A percentile compares a stretch with the other conserved stretches of the same genome.
Conservation (phyloP, 2,888 invertebrate species). For the Pollenia griseotomentosa region DNA sequence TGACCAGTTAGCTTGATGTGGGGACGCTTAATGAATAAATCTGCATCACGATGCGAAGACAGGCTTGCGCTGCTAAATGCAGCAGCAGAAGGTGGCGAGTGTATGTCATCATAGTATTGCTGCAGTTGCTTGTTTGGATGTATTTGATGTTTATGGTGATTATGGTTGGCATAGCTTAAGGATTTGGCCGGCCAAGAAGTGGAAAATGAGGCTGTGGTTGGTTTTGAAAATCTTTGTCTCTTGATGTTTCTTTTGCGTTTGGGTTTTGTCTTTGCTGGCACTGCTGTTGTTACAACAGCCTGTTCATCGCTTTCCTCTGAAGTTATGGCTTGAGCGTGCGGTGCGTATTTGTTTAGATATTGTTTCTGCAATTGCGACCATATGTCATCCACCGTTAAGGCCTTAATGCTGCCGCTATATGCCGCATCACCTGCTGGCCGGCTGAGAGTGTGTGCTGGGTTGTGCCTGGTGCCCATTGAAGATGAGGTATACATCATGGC, state of each 20-base stretch:
- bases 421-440: slow-evolving; percentile 37
- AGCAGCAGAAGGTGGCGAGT: slow-evolving; percentile 41
- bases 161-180: slow-evolving; percentile 54
- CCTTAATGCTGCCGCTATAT: slow-evolving; percentile 75
- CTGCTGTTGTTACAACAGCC: slow-evolving; percentile 3
- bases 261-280: slow-evolving; percentile 34
- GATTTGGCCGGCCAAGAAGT: slow-evolving; percentile 57
- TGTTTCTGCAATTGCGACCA: slow-evolving; percentile 79
- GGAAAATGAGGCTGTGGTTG: slow-evolving; percentile 22
- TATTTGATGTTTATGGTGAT: slow-evolving; percentile 26
- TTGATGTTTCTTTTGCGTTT: slow-evolving; percentile 63
- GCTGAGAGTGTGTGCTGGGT: slow-evolving; percentile 5
- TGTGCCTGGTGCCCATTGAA: slow-evolving; percentile 2
- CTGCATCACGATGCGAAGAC: slow-evolving; percentile 35
- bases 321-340: slow-evolving; percentile 74
- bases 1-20: slow-evolving; percentile 41
- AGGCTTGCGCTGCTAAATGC: slow-evolving; percentile 31
- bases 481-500: slow-evolving; percentile 50
- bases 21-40: slow-evolving; percentile 59
- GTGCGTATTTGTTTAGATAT: slow-evolving; percentile 74
- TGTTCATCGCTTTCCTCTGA: slow-evolving; percentile 18
- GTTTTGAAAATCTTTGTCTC: slow-evolving; percentile 53
- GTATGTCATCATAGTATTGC: slow-evolving; percentile 54
- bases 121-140: slow-evolving; percentile 40
- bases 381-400: slow-evolving; percentile 78